phyloP scores from a whole-genome alignment of 2,888 invertebrate genomes.

The Drosophila macrothrix region DNA sequence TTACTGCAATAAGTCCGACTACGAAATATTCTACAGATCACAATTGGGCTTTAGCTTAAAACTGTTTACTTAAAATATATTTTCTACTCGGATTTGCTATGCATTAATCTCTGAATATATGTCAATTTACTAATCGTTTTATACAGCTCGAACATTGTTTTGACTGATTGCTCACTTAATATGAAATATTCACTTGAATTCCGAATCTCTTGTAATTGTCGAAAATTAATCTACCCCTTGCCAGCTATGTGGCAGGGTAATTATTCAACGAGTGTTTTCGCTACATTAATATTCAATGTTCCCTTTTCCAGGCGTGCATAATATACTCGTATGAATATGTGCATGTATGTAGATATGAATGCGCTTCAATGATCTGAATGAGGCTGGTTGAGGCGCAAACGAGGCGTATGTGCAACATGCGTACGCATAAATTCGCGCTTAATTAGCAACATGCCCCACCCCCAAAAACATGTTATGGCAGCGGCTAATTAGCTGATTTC shows the following conservation, averaged over 20 bases:
- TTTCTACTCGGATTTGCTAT: background rate
- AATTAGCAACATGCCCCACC: conserved; percentile 56
- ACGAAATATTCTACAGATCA: conserved; percentile 2
- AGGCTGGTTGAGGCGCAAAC: conserved; percentile 46
- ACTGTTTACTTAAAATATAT: background rate
- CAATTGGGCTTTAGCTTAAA: background rate
- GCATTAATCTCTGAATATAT: background rate
- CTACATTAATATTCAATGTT: conserved; percentile 47
- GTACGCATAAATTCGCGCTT: conserved; percentile 78
- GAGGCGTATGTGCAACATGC: conserved; percentile 78
- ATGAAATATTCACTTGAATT: background rate
- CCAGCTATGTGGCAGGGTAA: background rate
- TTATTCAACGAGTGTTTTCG: conserved; percentile 4
- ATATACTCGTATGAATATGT: conserved; percentile 41
- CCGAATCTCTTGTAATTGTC: background rate
- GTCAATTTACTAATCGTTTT: background rate
- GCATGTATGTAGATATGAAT: conserved; percentile 25
- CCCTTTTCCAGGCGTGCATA: conserved; percentile 54
- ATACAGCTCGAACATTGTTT: background rate
- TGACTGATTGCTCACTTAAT: background rate
- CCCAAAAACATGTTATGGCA: conserved; percentile 8
- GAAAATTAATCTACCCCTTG: background rate
- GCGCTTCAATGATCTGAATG: conserved; percentile 37
- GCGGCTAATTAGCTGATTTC: conserved; percentile 64
- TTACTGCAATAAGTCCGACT: conserved; percentile 1